phyloP scores from a whole-genome alignment of 2,797 vertebrate species.

The Apodemus agrarius region DNA sequence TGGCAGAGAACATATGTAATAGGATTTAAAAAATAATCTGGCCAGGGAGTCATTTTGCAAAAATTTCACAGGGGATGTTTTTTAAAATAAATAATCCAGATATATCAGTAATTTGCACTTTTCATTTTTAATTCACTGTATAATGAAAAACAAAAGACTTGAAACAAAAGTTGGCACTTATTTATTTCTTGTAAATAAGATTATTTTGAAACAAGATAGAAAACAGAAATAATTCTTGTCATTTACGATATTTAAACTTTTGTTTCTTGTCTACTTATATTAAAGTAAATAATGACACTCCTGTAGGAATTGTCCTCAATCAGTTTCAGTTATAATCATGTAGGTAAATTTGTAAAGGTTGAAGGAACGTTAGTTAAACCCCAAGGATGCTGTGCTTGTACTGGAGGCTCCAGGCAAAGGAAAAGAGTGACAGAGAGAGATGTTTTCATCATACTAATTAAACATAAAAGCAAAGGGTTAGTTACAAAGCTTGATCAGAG shows the following conservation, averaged over 20 bases:
- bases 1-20: background rate
- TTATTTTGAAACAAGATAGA: constrained; percentile 25
- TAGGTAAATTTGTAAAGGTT: constrained; percentile 68
- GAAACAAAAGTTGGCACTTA: background rate
- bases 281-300: constrained; percentile 67
- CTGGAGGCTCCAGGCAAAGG: constrained; percentile 38
- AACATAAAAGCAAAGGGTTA: constrained; percentile 62
- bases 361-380: constrained; percentile 51
- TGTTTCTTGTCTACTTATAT: constrained; percentile 56
- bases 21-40: background rate
- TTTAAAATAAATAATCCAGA: background rate
- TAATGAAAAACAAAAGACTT: constrained; percentile 1
- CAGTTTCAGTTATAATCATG: constrained; percentile 59
- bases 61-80: background rate
- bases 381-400: constrained; percentile 13
- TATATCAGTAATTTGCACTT: background rate
- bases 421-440: constrained; percentile 50
- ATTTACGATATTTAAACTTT: constrained; percentile 49
- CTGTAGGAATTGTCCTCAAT: constrained; percentile 50
- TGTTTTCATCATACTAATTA: constrained; percentile 71
- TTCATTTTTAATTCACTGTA: constrained; percentile 41
- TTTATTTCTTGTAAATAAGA: constrained; percentile 58
- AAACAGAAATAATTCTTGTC: background rate
- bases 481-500: constrained; percentile 67
- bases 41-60: background rate